Base-by-base conservation (phyloP, 2,113 vertebrate genomes). In the Scartelaos histophorus region DNA sequence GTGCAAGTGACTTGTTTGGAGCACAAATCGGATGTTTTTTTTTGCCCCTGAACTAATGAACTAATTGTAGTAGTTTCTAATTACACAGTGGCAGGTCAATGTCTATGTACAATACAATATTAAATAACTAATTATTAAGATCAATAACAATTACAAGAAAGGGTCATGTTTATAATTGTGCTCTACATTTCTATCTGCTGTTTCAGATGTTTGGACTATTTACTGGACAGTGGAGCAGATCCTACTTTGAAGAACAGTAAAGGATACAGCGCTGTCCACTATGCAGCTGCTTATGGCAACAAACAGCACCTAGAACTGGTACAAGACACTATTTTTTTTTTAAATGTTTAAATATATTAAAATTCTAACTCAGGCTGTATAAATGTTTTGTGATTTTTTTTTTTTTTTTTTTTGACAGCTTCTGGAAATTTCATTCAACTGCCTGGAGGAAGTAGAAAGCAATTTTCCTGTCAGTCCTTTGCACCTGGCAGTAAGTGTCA, bases 381-480 rank as follows among this genome's bases (percentile, higher is more conserved):
- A 19, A 53, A 53, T 47, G 13, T 6, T 38, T 38, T 38, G 35
- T 38, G 35, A 38, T n/a, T n/a, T n/a, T n/a, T n/a, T n/a, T 38
- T 38, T 38, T 35, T 35, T 35, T 35, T 7, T 60, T 13, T 13
- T 66, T 0, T 85, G 86, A 25, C 88, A 99, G 97, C 96, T 99
- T 77, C 92, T 99, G 93, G 97, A 98, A 90, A 96, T 98, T 94
- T 97, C 96, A 35, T 97, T 97, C 90, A 98, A 97, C 93, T 98
- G 97, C 92, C 91, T 98, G 81, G 96, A 97, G 86, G 96, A 98
- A 53, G 96, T 95, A 89, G 96, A 99, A 87, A 98, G 95, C 90
- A 95, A 94, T 85, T 89, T 96, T 89, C 96, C 96, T 71, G 95
- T 97, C 90, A 98, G 97, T 89, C 96, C 97, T 90, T 92, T 99